Conservation (phyloP, 1,140 invertebrate species). For the Polyergus mexicanus region DNA sequence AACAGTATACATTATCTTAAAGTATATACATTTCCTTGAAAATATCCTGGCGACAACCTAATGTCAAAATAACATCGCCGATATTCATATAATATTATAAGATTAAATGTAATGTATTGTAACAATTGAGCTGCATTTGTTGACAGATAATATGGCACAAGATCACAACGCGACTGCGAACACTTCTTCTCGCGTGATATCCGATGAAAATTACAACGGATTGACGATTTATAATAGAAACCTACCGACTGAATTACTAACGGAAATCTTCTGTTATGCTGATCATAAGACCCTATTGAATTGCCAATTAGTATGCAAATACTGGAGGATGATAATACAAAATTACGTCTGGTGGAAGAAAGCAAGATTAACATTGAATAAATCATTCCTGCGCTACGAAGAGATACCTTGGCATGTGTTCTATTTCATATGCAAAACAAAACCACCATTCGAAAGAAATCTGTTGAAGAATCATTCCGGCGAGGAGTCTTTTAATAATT, state of each 20-base stretch:
- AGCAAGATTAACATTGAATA: constrained; percentile 73
- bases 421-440: constrained; percentile 81
- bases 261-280: constrained; percentile 79
- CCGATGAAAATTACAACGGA: constrained; percentile 82
- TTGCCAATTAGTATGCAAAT: constrained; percentile 85
- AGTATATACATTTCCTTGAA: no score
- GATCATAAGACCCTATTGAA: constrained; percentile 77
- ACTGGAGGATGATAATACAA: constrained; percentile 83
- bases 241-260: constrained; percentile 81
- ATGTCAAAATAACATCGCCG: background rate
- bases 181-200: constrained; percentile 45
- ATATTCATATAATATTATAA: background rate
- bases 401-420: constrained; percentile 79
- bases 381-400: constrained; percentile 66
- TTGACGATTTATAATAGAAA: constrained; percentile 77
- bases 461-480: constrained; percentile 84
- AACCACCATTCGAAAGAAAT: constrained; percentile 81
- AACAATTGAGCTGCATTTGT: background rate
- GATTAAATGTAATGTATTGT: background rate
- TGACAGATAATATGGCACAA: constrained; percentile 70
- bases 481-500: no score
- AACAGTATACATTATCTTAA: no score
- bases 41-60: no score
- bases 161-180: constrained; percentile 15
- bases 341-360: constrained; percentile 83